These are phyloP conservation scores for Cepaea nemoralis DNA, from an alignment of 1,140 invertebrate genomes.

Conservation along the genomic window DNA sequence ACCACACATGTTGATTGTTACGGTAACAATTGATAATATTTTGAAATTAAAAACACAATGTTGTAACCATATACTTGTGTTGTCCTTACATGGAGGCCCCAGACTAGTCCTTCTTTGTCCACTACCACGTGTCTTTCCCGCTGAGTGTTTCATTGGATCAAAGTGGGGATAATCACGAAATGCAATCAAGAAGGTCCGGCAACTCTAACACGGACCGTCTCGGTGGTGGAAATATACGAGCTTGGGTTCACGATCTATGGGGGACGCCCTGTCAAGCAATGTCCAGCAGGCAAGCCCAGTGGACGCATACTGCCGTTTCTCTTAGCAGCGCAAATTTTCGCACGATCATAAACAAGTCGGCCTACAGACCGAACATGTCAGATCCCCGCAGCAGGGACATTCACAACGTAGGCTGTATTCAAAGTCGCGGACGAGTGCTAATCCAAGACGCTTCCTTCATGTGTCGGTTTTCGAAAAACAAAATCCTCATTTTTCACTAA, in stretches of 20 bases:
- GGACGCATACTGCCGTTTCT: not conserved
- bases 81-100: too few species aligned
- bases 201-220: not conserved
- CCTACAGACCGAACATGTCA: not conserved
- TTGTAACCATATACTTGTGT: too few species aligned
- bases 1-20: too few species aligned
- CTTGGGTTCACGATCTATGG: constrained; percentile 7
- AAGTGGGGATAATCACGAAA: constrained; percentile 6
- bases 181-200: constrained; percentile 6
- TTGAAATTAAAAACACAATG: too few species aligned
- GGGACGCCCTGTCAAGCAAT: not conserved
- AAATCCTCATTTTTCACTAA: too few species aligned
- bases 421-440: not conserved
- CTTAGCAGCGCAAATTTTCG: not conserved
- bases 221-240: not conserved
- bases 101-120: not conserved
- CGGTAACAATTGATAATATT: too few species aligned
- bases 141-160: not conserved
- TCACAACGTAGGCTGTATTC: not conserved
- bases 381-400: not conserved
- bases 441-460: too few species aligned
- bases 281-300: constrained; percentile 1
- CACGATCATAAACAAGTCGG: constrained; percentile 9
- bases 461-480: too few species aligned
- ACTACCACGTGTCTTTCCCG: not conserved